phyloP scores from a whole-genome alignment of 64 coral and sea anemone species.

The Catalaphyllia jardinei region DNA sequence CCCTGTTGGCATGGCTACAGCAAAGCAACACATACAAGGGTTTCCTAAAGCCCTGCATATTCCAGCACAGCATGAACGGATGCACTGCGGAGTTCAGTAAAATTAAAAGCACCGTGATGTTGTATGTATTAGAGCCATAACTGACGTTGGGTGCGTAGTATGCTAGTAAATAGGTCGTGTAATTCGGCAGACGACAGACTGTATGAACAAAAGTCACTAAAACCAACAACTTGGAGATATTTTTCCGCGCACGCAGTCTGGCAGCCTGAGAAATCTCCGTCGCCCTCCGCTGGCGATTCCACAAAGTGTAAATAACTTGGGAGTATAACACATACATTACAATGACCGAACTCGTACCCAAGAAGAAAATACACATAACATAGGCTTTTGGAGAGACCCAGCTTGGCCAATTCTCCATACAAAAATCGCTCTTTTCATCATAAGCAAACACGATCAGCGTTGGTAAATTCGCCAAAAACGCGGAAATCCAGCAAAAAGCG shows the following conservation, averaged over 20 bases:
- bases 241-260: slow-evolving; percentile 33
- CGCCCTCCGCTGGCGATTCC: slow-evolving; percentile 24
- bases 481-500: slow-evolving; percentile 46
- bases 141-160: slow-evolving; percentile 23
- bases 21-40: slow-evolving; percentile 7
- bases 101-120: slow-evolving; percentile 60
- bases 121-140: slow-evolving; percentile 54
- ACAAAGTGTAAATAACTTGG: slow-evolving; percentile 50
- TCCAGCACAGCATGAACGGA: slow-evolving; percentile 50
- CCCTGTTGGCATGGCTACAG: slow-evolving; percentile 5
- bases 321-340: slow-evolving; percentile 60
- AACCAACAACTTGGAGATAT: slow-evolving; percentile 43
- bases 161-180: slow-evolving; percentile 47
- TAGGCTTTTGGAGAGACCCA: slow-evolving; percentile 60
- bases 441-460: slow-evolving; percentile 40
- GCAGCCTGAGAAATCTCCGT: slow-evolving; percentile 58
- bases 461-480: slow-evolving; percentile 34
- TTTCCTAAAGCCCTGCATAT: slow-evolving; percentile 42
- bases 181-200: slow-evolving; percentile 54
- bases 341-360: slow-evolving; percentile 46
- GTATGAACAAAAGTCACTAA: slow-evolving; percentile 51
- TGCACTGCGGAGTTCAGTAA: slow-evolving; percentile 33
- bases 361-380: slow-evolving; percentile 37
- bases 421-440: slow-evolving; percentile 44
- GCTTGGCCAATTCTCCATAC: slow-evolving; percentile 36